Base-by-base conservation (phyloP, 2,888 invertebrate species). In the Gryllus longicercus region DNA sequence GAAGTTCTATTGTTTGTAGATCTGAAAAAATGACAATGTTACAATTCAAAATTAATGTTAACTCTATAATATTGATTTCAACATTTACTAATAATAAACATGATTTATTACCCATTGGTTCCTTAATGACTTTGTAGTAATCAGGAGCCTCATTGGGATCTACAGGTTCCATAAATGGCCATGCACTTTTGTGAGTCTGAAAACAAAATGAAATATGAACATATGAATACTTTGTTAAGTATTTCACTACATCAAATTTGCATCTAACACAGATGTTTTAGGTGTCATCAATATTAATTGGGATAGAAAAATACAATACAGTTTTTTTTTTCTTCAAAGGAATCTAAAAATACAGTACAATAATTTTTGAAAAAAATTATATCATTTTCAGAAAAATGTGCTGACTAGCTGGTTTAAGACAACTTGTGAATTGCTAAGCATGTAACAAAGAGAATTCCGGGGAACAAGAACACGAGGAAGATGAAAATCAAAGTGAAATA, bases 151-250 rank as follows among this genome's bases (percentile, higher is more conserved):
- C 97, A 85, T 93, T 93, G 50, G 96, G 95, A 89, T 98, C 96
- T 12, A 99, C 98, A 50, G 98, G 97, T 89, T 97, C 96, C 92
- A 97, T 94, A 88, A 99, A 99, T 25, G 98, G 98, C 97, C 97
- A 97, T 23, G 98, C 96, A 89, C 95, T 97, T 89, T 97, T 97
- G 89, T 98, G 97, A 82, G 92, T 89, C 93, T 98, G 88, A 76
- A 86, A 86, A 83, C 78, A 50, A 76, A 16, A 49, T 49, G 10
- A 77, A 76, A 18, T 50, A 18, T 12, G 14, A 4, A 78, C 14
- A 18, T 63, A 11, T 63, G 21, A 78, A 78, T 11, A 38, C 5
- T 16, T 38, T 14, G 3, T 21, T 25, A 4, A 21, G 21, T 14
- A 16, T 25, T 23, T 12, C 21, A 76, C 16, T 63, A 76, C 38